phyloP scores from a whole-genome alignment of 2,113 vertebrate genomes.

The Coturnix japonica region DNA sequence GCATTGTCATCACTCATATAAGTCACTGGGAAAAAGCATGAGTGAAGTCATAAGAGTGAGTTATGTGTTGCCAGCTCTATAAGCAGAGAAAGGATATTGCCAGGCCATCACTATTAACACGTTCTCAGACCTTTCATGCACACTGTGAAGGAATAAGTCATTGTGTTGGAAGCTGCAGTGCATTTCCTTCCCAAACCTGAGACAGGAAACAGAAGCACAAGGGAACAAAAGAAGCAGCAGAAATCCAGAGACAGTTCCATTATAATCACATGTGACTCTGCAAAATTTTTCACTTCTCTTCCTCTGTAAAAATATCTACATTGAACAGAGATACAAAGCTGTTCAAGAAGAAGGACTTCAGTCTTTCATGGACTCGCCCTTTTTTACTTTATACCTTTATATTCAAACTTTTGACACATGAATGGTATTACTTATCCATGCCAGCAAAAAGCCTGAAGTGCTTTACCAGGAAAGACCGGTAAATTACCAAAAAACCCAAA shows the following conservation, averaged over 20 bases:
- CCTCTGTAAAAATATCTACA: not conserved
- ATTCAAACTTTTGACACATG: not conserved
- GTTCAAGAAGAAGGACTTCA: not conserved
- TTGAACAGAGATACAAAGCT: not conserved
- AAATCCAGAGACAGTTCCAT: constrained; percentile 10
- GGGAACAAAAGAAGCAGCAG: constrained; percentile 57
- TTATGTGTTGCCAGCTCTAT: not conserved
- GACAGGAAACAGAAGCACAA: constrained; percentile 39
- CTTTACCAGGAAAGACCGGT: not conserved
- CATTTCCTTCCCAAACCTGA: constrained; percentile 52
- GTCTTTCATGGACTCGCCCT: not conserved
- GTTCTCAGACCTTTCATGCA: not conserved
- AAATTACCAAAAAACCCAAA: not conserved
- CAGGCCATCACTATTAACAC: not conserved
- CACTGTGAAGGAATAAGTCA: not conserved
- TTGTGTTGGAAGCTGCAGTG: constrained; percentile 11
- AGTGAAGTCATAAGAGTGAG: not conserved
- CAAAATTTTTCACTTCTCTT: constrained; percentile 40
- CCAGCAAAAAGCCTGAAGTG: not conserved
- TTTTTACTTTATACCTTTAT: not conserved
- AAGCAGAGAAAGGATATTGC: constrained; percentile 12
- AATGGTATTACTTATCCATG: not conserved
- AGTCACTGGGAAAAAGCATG: not conserved
- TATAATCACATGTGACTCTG: not conserved
- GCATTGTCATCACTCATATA: not conserved